These are phyloP conservation scores for Pelmatolapia mariae DNA, from an alignment of 2,113 vertebrate species.

Conservation along the genomic window DNA sequence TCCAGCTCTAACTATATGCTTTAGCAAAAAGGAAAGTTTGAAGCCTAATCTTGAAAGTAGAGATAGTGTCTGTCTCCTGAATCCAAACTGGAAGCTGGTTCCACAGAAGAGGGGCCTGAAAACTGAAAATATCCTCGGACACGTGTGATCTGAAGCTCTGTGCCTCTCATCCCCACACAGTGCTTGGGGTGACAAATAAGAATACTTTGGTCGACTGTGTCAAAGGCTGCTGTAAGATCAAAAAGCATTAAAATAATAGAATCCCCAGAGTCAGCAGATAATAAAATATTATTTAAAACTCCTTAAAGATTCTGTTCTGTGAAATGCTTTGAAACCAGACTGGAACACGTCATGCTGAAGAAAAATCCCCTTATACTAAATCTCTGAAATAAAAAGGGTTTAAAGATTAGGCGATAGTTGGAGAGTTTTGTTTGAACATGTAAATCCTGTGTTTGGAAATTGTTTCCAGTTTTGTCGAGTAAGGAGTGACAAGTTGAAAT, in stretches of 20 bases:
- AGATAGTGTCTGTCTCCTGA: fast-evolving
- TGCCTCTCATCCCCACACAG: not conserved
- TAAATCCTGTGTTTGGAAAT: not conserved
- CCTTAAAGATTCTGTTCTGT: not conserved
- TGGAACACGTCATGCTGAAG: not conserved
- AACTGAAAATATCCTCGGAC: fast-evolving
- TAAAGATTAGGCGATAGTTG: fast-evolving
- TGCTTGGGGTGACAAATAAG: too few species aligned
- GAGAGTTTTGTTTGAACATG: not conserved
- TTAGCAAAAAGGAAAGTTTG: fast-evolving
- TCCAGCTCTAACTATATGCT: not conserved
- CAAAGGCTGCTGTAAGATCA: not conserved
- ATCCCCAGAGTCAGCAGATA: not conserved
- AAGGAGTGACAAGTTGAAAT: not conserved
- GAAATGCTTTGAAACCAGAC: not conserved
- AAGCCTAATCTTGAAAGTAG: fast-evolving
- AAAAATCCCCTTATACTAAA: not conserved
- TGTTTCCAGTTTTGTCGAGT: not conserved
- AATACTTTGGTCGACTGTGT: not conserved
- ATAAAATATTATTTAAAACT: not conserved
- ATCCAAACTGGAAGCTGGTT: too few species aligned
- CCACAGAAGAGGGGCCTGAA: too few species aligned
- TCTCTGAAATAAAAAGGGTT: not conserved
- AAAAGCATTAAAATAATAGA: not conserved
- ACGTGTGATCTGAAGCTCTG: fast-evolving